Evolutionary conservation across 2,888 invertebrate genomes (phyloP).

Genomic region (Habroteleia sp.): DNA sequence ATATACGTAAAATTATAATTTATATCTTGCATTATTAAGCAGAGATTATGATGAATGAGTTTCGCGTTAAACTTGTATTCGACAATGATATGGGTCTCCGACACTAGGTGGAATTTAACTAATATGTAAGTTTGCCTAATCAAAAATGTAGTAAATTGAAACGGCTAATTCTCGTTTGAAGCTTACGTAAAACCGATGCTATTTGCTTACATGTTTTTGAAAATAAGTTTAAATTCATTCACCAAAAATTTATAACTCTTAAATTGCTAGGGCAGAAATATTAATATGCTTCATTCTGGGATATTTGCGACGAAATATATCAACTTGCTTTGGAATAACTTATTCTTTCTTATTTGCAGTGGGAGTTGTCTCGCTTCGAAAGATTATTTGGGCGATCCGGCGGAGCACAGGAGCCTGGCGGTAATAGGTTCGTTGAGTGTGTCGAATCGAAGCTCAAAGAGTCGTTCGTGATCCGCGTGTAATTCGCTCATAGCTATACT

Average conservation of each 20-base stretch:
- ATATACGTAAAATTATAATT: too few relatives aligned
- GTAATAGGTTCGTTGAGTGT: constrained; percentile 71
- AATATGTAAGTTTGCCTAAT: too few relatives aligned
- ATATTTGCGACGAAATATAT: not conserved
- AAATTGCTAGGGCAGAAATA: too few relatives aligned
- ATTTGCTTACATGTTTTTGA: too few relatives aligned
- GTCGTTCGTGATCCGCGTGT: constrained; percentile 79
- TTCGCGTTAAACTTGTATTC: constrained; percentile 4
- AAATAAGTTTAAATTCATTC: too few relatives aligned
- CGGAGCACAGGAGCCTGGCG: constrained; percentile 9
- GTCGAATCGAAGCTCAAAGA: constrained; percentile 77
- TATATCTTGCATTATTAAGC: too few relatives aligned
- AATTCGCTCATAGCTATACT: constrained; percentile 73
- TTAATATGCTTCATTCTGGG: too few relatives aligned
- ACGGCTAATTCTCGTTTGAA: too few relatives aligned
- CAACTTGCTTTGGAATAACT: not conserved
- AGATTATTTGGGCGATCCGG: constrained; percentile 7
- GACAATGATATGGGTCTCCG: constrained; percentile 5
- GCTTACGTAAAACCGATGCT: too few relatives aligned
- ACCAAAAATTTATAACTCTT: too few relatives aligned
- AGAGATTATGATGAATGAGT: constrained; percentile 12
- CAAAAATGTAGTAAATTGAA: too few relatives aligned
- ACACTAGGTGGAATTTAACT: too few relatives aligned
- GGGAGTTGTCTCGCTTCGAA: constrained; percentile 4
- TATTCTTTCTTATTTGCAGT: not conserved